Evolutionary conservation across 2,888 invertebrate species (phyloP).

Genomic region (Drosophila falleni): DNA sequence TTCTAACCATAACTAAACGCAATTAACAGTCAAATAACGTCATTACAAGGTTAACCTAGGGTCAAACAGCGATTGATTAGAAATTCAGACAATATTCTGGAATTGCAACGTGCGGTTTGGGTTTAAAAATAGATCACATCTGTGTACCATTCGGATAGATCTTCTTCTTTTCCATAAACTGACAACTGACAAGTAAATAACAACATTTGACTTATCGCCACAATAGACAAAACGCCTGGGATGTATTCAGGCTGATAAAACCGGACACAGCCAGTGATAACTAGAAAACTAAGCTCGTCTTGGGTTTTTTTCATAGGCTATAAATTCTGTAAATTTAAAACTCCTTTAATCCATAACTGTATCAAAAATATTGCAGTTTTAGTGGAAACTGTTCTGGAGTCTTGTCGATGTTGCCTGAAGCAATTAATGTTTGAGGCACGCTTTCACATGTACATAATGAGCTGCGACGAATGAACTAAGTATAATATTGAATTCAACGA

Average conservation of each 20-base stretch:
- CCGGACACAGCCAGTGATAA: slow-evolving; percentile 57
- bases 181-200: slow-evolving; percentile 27
- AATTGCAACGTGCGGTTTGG: slow-evolving; percentile 26
- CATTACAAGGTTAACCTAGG: slow-evolving; percentile 67
- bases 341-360: slow-evolving; percentile 13
- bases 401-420: slow-evolving; percentile 7
- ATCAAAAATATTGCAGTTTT: not conserved
- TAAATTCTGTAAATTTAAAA: not conserved
- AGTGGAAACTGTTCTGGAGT: slow-evolving; percentile 11
- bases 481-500: slow-evolving; percentile 25
- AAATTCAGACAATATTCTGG: not conserved
- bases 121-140: slow-evolving; percentile 40
- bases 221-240: slow-evolving; percentile 39
- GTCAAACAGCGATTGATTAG: slow-evolving; percentile 11
- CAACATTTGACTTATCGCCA: slow-evolving; percentile 58
- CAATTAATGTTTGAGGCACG: slow-evolving; percentile 33
- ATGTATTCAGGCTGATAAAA: slow-evolving; percentile 64
- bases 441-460: slow-evolving; percentile 49
- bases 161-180: slow-evolving; percentile 31
- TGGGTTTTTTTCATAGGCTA: slow-evolving; percentile 1
- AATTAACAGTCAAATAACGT: slow-evolving; percentile 51
- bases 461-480: slow-evolving; percentile 2
- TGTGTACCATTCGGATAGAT: slow-evolving; percentile 41
- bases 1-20: slow-evolving; percentile 13
- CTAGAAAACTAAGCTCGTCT: slow-evolving; percentile 53